Conservation (phyloP, 2,113 vertebrate species). For the Bambusicola thoracicus region DNA sequence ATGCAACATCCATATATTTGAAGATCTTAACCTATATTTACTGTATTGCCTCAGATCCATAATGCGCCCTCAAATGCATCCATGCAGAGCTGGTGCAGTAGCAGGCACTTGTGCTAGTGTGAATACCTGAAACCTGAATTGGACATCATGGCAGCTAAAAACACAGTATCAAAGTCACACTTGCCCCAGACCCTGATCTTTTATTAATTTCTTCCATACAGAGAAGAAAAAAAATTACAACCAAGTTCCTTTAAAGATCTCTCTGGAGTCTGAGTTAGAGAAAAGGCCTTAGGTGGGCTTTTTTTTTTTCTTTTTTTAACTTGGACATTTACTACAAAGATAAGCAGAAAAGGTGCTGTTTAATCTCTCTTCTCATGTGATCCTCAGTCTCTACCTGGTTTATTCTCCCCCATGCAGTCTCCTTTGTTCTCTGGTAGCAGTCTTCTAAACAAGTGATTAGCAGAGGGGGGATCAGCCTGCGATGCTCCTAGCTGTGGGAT, state of each 20-base stretch:
- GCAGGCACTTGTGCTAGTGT: background rate
- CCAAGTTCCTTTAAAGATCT: conserved; percentile 30
- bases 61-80: background rate
- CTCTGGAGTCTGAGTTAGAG: background rate
- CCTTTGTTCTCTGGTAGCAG: conserved; percentile 8
- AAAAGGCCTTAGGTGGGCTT: conserved; percentile 26
- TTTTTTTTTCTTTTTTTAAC: background rate
- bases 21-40: background rate
- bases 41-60: background rate
- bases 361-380: background rate
- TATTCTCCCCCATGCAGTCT: background rate
- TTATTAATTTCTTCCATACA: conserved; percentile 59
- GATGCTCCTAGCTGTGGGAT: background rate
- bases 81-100: background rate
- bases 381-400: background rate
- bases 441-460: conserved; percentile 15
- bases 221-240: background rate
- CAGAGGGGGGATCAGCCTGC: background rate
- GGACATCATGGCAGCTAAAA: background rate
- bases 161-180: background rate
- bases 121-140: background rate
- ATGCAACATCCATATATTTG: background rate
- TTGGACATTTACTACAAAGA: conserved; percentile 32
- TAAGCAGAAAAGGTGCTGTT: conserved; percentile 11
- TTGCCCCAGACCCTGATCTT: conserved; percentile 25